Conservation (phyloP, 2,113 vertebrate species). For the Meriones unguiculatus region DNA sequence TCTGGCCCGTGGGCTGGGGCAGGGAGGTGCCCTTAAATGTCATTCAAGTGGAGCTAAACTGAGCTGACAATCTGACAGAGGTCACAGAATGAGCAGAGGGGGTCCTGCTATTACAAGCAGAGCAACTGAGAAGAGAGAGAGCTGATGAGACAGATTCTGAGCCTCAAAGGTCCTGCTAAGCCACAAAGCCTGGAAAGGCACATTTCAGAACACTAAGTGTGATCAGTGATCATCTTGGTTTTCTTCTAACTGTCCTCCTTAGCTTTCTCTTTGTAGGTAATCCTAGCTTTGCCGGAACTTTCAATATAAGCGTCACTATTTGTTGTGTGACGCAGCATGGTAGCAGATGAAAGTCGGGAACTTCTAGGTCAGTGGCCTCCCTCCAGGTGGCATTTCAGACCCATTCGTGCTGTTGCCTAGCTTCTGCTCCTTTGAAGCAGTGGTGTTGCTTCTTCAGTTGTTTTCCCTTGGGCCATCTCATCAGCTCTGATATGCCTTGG, state of each 20-base stretch:
- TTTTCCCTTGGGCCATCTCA: neutral
- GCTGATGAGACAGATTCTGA: neutral
- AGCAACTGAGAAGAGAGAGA: neutral
- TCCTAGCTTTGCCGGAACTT: neutral
- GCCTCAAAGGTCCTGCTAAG: neutral
- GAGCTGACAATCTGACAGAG: neutral
- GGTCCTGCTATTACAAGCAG: accelerated
- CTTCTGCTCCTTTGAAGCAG: neutral
- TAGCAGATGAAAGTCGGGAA: accelerated
- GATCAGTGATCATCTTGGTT: accelerated
- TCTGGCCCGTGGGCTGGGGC: neutral
- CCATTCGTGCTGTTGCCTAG: accelerated
- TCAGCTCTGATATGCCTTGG: neutral
- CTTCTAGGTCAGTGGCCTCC: neutral
- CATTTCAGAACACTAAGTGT: neutral
- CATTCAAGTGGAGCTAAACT: accelerated
- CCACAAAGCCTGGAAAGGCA: accelerated
- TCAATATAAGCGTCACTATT: neutral
- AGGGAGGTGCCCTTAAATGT: neutral
- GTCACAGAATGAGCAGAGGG: neutral
- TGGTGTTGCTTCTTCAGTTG: neutral
- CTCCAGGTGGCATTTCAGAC: neutral
- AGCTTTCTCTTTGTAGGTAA: neutral
- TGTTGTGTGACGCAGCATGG: accelerated
- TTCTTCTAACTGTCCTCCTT: neutral